A percentile compares a stretch with the other conserved stretches of the same genome.
phyloP scores from a whole-genome alignment of 2,888 invertebrate species.

The Eugnorisma glareosa region DNA sequence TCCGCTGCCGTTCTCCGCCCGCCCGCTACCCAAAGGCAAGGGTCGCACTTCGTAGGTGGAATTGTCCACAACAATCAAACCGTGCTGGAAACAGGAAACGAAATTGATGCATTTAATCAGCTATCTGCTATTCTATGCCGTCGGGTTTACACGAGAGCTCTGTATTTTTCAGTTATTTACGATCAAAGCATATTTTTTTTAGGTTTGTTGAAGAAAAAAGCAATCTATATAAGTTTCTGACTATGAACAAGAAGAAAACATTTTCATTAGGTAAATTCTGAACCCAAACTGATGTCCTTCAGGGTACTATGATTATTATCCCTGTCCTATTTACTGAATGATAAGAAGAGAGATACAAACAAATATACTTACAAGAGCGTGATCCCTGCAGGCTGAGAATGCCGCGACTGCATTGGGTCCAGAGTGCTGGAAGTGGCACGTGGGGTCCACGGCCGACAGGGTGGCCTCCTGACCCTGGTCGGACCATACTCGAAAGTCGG shows the following conservation, averaged over 20 bases:
- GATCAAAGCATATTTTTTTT: background rate
- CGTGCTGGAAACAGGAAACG: constrained; percentile 88
- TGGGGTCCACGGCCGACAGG: constrained; percentile 80
- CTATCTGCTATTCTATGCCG: too few species aligned
- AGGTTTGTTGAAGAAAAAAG: background rate
- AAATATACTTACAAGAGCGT: constrained; percentile 90
- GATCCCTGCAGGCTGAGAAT: constrained; percentile 92
- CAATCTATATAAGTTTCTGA: background rate
- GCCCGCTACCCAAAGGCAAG: constrained; percentile 83
- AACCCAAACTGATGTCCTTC: background rate
- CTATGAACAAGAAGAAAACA: background rate
- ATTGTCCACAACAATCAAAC: constrained; percentile 92
- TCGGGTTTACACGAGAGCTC: too few species aligned
- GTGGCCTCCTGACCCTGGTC: constrained; percentile 83
- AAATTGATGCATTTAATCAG: constrained; percentile 11
- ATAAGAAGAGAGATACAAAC: background rate
- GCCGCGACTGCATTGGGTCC: constrained; percentile 91
- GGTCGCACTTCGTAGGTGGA: constrained; percentile 93
- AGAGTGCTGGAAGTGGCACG: constrained; percentile 92
- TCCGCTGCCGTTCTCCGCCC: constrained; percentile 80
- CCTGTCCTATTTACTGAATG: background rate
- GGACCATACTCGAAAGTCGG: constrained; percentile 91
- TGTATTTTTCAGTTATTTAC: too few species aligned
- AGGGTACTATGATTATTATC: background rate
- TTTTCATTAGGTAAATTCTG: background rate